Evolutionary conservation across 2,888 invertebrate species (phyloP), one percentile per base, ranked within the genome.

Genomic region (Allophyes oxyacanthae): DNA sequence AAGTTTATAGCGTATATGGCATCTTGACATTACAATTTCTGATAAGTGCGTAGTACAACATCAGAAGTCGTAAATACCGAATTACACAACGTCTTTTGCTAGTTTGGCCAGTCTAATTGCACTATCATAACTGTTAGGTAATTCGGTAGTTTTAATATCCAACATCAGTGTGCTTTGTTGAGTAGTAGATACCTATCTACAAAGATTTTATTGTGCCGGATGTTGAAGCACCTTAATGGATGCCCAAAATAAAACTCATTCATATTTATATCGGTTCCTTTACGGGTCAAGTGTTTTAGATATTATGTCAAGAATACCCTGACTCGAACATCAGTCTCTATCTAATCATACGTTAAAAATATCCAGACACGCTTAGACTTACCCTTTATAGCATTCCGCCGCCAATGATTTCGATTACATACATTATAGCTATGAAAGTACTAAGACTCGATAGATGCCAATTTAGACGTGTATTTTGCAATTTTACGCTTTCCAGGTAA

Each of bases 401-500:
- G 61, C 55, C 60, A 65, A 69, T 72, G 63, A 75, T 65, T 74
- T 62, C 58, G 69, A 71, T 76, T 70, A 70, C 67, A 67, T 58
- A 62, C 52, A 67, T 73, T 64, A 70, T 40, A 48, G 42, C 56
- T 59, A 64, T 49, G 60, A 59, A 71, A 77, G 79, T 78, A 73
- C 76, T 68, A 77, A 73, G 75, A 72, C 78, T 72, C 77, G 72
- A 67, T 75, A 74, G 75, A 77, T 66, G 75, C 78, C 78, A 79
- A 78, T 77, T 28, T 78, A 74, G 67, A 81, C 70, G 70, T 74
- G 72, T 79, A 75, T 78, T 85, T 86, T 82, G 78, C 74, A 83
- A 86, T 86, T 85, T 82, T 76, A 79, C 80, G 85, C 83, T 87
- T 84, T 85, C 81, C 75, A 85, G 82, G 70, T 84, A 79, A 84